phyloP scores from a whole-genome alignment of 2,888 invertebrate species.

The Thera obeliscata region DNA sequence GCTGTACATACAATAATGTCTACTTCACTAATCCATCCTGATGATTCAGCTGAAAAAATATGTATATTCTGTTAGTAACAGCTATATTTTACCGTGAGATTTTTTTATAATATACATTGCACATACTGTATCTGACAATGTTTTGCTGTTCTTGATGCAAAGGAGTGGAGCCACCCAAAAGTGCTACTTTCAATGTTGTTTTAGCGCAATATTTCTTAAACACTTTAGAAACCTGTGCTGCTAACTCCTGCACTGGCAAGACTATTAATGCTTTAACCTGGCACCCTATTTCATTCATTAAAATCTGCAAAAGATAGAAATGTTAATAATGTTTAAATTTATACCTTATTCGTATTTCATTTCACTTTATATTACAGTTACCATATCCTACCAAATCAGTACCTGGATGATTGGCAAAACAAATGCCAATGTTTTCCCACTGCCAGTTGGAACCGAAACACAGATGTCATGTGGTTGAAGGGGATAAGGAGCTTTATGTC shows the following conservation, averaged over 20 bases:
- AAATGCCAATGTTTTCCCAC: constrained; percentile 98
- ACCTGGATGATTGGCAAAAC: constrained; percentile 95
- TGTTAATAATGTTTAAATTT: not conserved
- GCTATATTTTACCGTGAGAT: not conserved
- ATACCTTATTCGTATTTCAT: too few species aligned
- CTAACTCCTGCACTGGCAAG: constrained; percentile 96
- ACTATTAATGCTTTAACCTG: constrained; percentile 94
- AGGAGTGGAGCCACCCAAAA: constrained; percentile 88
- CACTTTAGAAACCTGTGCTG: constrained; percentile 93
- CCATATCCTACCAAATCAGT: constrained; percentile 27
- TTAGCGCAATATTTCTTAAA: constrained; percentile 88
- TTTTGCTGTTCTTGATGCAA: constrained; percentile 88
- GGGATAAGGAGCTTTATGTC: constrained; percentile 83
- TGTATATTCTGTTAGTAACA: not conserved
- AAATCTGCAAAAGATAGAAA: constrained; percentile 62
- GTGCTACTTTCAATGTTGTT: constrained; percentile 88
- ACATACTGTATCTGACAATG: constrained; percentile 81
- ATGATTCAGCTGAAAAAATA: constrained; percentile 77
- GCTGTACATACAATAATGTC: constrained; percentile 97
- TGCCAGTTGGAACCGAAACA: constrained; percentile 98
- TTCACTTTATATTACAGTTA: too few species aligned
- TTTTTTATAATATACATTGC: not conserved
- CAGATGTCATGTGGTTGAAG: constrained; percentile 95
- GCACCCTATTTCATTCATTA: constrained; percentile 86
- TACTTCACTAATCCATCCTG: constrained; percentile 85